Evolutionary conservation across 2,113 vertebrate genomes (phyloP), one percentile per base, ranked within the genome.

Genomic region (human (Homo sapiens)): DNA sequence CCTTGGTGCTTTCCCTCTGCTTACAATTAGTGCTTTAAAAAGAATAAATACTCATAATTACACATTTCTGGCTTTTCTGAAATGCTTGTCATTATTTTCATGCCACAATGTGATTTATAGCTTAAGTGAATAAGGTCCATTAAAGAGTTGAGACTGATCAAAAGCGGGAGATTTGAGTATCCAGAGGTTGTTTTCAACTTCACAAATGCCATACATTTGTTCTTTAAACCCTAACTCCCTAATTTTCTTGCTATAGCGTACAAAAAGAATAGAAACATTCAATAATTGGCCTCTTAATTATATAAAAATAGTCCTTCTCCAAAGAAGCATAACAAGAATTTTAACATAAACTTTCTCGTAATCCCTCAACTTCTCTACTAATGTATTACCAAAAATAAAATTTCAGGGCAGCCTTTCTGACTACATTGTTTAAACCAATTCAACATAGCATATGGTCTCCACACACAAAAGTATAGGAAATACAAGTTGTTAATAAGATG

Each of bases 51-150:
- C 6, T 70, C 59, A 64, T 66, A 91, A 73, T 89, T 88, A 83
- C 14, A 50, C 35, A 38, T 35, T 89, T 96, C 40, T 38, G 4
- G 5, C 10, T 93, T 96, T 89, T 80, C 59, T 45, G 48, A 78
- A 94, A 84, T 66, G 61, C 18, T 79, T 85, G 18, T 85, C 70
- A 78, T 96, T 30, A 81, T 85, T 96, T 95, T 78, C 40, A 79
- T 57, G 27, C 6, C 64, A 90, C 50, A 61, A 55, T 80, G 23
- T 82, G 75, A 92, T 40, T 95, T 96, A 94, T 82, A 68, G 35
- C 68, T 94, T 96, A 64, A 87, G 27, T 66, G 38, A 93, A 68
- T 32, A 52, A 68, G 20, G 27, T 43, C 20, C 10, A 59, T 94
- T 94, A 94, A 85, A 86, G 30, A 48, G 79, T 86, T 25, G 83